Evolutionary conservation across 2,797 vertebrate genomes (phyloP).

Genomic region (Emys orbicularis): DNA sequence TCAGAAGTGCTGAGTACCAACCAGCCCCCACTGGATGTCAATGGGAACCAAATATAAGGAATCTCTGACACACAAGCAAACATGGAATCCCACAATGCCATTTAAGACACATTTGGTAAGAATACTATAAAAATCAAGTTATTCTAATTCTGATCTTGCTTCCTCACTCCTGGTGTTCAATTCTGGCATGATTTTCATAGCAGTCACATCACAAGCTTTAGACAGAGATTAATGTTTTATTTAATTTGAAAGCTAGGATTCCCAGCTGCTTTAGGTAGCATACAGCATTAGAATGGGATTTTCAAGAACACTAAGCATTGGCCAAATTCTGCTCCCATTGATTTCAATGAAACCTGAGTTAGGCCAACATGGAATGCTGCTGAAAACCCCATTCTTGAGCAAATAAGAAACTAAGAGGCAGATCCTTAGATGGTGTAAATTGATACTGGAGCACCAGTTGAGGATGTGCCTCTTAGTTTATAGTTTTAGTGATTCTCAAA

Average conservation of each 20-base stretch:
- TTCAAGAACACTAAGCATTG: neutral
- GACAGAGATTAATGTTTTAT: neutral
- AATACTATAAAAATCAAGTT: neutral
- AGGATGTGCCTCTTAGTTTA: neutral
- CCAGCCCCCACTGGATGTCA: neutral
- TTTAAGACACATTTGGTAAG: neutral
- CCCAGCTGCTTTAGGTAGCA: neutral
- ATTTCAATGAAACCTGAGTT: neutral
- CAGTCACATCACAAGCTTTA: neutral
- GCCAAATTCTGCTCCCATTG: neutral
- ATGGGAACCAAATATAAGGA: neutral
- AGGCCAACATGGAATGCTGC: neutral
- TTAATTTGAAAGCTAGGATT: neutral
- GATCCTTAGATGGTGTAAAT: neutral
- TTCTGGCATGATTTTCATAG: neutral
- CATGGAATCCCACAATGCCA: no score
- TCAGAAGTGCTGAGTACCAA: neutral
- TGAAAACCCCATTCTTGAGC: neutral
- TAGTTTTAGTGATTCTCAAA: neutral
- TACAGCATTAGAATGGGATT: neutral
- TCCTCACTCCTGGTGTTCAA: neutral
- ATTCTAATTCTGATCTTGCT: neutral
- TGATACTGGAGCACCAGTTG: neutral
- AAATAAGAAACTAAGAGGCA: neutral
- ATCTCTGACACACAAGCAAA: neutral